Conservation (phyloP, 2,797 vertebrate species). For the Acanthopagrus latus region DNA sequence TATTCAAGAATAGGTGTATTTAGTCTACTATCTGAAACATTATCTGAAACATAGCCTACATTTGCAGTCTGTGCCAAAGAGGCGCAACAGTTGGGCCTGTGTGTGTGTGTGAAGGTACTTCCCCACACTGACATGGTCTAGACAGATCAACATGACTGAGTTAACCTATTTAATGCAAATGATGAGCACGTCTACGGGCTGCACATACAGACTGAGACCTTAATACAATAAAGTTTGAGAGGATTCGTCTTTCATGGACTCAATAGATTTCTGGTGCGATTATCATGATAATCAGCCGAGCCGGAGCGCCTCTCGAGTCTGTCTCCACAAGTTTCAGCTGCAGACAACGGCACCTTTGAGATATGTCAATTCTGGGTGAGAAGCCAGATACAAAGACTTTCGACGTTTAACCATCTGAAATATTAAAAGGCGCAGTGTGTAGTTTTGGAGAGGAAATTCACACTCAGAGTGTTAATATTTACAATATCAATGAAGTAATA, state of each 20-base stretch:
- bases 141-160: conserved; percentile 54
- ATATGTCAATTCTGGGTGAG: conserved; percentile 29
- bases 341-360: conserved; percentile 42
- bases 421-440: too few species aligned
- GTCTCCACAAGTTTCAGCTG: conserved; percentile 55
- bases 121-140: conserved; percentile 37
- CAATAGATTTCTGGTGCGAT: conserved; percentile 75
- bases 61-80: background rate
- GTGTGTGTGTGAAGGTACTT: conserved; percentile 40
- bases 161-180: conserved; percentile 70
- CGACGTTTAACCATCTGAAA: conserved; percentile 5
- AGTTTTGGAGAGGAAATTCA: too few species aligned
- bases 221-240: conserved; percentile 57
- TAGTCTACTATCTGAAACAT: background rate
- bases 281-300: conserved; percentile 80
- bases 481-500: too few species aligned
- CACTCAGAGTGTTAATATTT: too few species aligned
- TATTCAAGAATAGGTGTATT: background rate
- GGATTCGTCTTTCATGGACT: conserved; percentile 68
- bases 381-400: conserved; percentile 21
- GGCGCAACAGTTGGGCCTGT: background rate
- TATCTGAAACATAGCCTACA: too few species aligned
- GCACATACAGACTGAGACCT: conserved; percentile 46
- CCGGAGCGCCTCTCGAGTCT: conserved; percentile 60
- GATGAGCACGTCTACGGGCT: conserved; percentile 41